phyloP scores from a whole-genome alignment of 2,113 vertebrate species.

The Hippocampus comes region DNA sequence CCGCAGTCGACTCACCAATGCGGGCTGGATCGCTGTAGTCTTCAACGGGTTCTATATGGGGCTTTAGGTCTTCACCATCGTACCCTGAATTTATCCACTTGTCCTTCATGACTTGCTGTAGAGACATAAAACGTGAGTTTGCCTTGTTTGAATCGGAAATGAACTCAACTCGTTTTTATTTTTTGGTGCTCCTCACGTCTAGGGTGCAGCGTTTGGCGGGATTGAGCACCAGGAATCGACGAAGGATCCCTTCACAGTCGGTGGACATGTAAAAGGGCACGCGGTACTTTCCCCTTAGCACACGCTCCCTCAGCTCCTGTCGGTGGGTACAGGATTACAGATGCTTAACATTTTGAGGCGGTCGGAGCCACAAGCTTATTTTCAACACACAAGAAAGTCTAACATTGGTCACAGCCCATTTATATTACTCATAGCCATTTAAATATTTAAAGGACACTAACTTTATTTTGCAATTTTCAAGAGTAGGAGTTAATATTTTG shows the following conservation, averaged over 20 bases:
- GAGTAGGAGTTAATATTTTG: no score
- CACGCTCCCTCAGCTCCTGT: slow-evolving; percentile 90
- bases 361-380: background rate
- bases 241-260: slow-evolving; percentile 91
- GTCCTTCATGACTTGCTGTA: slow-evolving; percentile 96
- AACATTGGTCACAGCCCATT: background rate
- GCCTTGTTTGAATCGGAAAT: background rate
- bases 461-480: no score
- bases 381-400: background rate
- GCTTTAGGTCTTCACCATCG: slow-evolving; percentile 85
- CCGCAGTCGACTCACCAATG: slow-evolving; percentile 52
- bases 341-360: background rate
- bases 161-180: background rate
- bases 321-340: slow-evolving; percentile 1
- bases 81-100: slow-evolving; percentile 92
- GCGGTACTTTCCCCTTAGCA: slow-evolving; percentile 91
- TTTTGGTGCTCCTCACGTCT: slow-evolving; percentile 71
- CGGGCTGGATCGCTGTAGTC: slow-evolving; percentile 67
- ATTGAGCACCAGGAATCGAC: slow-evolving; percentile 90
- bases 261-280: slow-evolving; percentile 98
- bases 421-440: no score
- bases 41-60: slow-evolving; percentile 79
- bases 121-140: background rate
- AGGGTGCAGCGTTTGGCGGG: slow-evolving; percentile 90
- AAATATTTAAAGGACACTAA: no score